Conservation (phyloP, 1,140 invertebrate genomes). For the Tigriopus japonicus region DNA sequence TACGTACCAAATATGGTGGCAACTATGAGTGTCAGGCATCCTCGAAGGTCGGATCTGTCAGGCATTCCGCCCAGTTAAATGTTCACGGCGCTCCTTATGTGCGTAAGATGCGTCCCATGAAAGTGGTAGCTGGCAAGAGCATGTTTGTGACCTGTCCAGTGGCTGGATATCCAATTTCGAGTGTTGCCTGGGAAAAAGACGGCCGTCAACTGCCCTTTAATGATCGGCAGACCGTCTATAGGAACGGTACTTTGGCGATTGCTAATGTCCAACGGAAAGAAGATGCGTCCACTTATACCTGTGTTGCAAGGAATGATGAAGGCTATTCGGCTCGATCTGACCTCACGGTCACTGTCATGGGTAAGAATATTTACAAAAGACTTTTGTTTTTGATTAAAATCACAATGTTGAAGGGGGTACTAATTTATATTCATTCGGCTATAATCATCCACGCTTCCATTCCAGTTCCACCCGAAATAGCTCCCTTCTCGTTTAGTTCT, state of each 20-base stretch:
- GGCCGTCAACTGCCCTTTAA: conserved; percentile 68
- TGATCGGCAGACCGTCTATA: conserved; percentile 79
- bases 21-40: conserved; percentile 75
- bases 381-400: not conserved
- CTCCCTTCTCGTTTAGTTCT: conserved; percentile 22
- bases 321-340: conserved; percentile 65
- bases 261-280: conserved; percentile 74
- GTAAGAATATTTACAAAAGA: conserved; percentile 36
- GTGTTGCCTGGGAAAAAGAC: conserved; percentile 76
- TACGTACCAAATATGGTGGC: conserved; percentile 80
- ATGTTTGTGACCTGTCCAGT: conserved; percentile 76
- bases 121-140: conserved; percentile 76
- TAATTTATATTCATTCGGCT: too few relatives aligned
- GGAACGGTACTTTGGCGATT: conserved; percentile 80
- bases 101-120: conserved; percentile 76
- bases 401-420: too few relatives aligned
- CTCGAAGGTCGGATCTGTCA: conserved; percentile 71
- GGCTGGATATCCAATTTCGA: conserved; percentile 80
- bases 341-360: conserved; percentile 84
- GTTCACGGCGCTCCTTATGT: conserved; percentile 78
- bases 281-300: conserved; percentile 85
- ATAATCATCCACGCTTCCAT: conserved; percentile 2
- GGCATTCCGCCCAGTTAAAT: conserved; percentile 68
- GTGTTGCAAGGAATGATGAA: conserved; percentile 72
- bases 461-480: conserved; percentile 20